Percentiles rank a stretch among this genome's conserved stretches.
Evolutionary conservation across 2,113 vertebrate genomes (phyloP).

Genomic region (Zootoca vivipara): DNA sequence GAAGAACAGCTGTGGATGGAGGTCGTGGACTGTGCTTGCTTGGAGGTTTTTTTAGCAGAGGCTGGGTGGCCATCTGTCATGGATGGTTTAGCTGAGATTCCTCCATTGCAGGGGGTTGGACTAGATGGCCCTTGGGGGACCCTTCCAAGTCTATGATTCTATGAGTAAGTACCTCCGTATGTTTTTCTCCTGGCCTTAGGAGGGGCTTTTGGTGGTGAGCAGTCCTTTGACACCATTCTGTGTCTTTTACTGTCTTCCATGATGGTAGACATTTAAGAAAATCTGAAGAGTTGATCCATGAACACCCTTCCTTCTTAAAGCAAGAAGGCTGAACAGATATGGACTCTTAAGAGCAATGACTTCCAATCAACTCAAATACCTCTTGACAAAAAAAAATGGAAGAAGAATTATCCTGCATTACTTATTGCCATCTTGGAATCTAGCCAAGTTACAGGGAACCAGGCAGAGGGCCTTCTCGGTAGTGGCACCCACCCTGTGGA

Average conservation of each 20-base stretch:
- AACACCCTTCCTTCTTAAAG: not conserved
- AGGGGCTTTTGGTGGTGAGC: not conserved
- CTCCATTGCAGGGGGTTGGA: too few relatives aligned
- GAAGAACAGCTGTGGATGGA: not conserved
- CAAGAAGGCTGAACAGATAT: not conserved
- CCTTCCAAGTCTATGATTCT: too few relatives aligned
- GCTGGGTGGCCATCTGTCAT: too few relatives aligned
- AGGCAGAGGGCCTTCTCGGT: too few relatives aligned
- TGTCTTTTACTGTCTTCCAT: not conserved
- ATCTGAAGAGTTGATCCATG: not conserved
- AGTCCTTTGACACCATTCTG: not conserved
- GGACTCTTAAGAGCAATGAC: not conserved
- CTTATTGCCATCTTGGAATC: not conserved
- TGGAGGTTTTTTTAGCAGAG: too few relatives aligned
- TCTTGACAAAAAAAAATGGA: not conserved
- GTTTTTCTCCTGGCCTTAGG: not conserved
- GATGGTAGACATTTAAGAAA: not conserved
- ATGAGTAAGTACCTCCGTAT: not conserved
- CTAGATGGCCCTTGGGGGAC: too few relatives aligned
- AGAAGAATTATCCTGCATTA: not conserved
- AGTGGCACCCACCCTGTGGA: too few relatives aligned
- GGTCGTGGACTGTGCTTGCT: too few relatives aligned
- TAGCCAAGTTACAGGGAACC: too few relatives aligned
- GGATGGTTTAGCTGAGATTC: too few relatives aligned
- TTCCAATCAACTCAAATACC: not conserved